Evolutionary conservation across 1,140 invertebrate species (phyloP), one percentile per base, ranked within the genome.

Genomic region (Drosophila sp.): DNA sequence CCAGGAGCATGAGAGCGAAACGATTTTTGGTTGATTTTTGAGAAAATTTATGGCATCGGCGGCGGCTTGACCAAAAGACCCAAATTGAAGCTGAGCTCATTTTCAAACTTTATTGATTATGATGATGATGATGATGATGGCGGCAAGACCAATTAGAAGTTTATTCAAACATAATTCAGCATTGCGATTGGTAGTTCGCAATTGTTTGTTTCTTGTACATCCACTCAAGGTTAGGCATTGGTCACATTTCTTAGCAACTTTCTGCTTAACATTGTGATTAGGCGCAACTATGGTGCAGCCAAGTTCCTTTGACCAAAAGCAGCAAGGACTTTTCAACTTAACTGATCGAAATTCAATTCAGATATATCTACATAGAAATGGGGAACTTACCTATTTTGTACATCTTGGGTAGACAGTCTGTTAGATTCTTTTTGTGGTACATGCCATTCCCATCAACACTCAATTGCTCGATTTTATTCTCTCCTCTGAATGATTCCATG

Each of bases 1-100:
- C 17, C 11, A 44, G 54, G 58, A 41, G 66, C 61, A 72, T 62
- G 61, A 56, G 55, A 25, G 60, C 64, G 63, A 60, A 73, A 56
- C 40, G 58, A 72, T 85, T 85, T 85, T 85, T 67, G 82, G 82
- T 81, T 79, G 63, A 86, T 86, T 86, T 77, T 47, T 3, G 17
- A 27, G 47, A 32, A 33, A 82, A 85, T 85, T 85, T 87, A 86
- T 79, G 66, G 41, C 50, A 54, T 27, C 35, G 7, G 11, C 32
- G 25, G 29, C 79, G 79, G 79, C 71, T 70, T 86, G 70, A 78
- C 67, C 78, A 86, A 80, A 85, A 69, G 82, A 80, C 38, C 72
- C 72, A 67, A 50, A 50, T 50, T 50, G 44, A 27, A 50, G 44
- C 7, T 50, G 6, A 27, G 23, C 17, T 47, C 5, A 23, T 47